These are phyloP conservation scores for Chloebia gouldiae DNA, from an alignment of 2,113 vertebrate genomes.

Conservation along the genomic window DNA sequence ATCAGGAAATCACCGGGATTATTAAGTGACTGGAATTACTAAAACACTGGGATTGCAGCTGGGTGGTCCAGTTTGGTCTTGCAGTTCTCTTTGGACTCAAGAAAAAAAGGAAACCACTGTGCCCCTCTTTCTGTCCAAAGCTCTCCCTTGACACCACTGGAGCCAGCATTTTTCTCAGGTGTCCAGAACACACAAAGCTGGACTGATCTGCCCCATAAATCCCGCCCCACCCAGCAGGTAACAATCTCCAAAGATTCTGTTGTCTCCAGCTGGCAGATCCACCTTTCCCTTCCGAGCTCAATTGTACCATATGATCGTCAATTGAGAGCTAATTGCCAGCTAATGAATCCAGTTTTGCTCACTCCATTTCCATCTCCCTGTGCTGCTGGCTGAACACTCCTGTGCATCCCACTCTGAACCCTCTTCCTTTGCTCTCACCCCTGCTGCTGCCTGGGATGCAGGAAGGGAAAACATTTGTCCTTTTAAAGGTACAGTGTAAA, in stretches of 20 bases:
- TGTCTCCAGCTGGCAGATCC: slow-evolving; percentile 35
- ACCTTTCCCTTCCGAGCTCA: slow-evolving; percentile 42
- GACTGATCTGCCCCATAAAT: neutral
- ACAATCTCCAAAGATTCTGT: neutral
- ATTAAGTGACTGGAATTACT: neutral
- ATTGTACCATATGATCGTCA: slow-evolving; percentile 17
- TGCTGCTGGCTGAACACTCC: slow-evolving; percentile 39
- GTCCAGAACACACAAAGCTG: neutral
- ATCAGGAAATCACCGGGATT: neutral
- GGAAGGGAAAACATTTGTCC: neutral
- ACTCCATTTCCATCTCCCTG: slow-evolving; percentile 40
- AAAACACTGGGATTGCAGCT: neutral
- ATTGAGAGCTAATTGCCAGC: slow-evolving; percentile 70
- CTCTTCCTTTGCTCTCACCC: slow-evolving; percentile 8
- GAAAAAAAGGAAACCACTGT: neutral
- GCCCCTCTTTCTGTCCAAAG: neutral
- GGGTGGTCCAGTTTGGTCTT: neutral
- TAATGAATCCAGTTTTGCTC: slow-evolving; percentile 70
- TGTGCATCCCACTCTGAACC: slow-evolving; percentile 47
- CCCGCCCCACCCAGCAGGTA: neutral
- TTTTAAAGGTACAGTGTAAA: neutral
- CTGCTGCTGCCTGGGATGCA: neutral
- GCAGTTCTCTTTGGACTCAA: neutral
- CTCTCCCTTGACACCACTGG: neutral
- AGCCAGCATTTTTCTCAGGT: neutral